Percentiles rank a stretch among this genome's conserved stretches.
Conservation (phyloP, 1,140 invertebrate species). For the Dinothrombium tinctorium region DNA sequence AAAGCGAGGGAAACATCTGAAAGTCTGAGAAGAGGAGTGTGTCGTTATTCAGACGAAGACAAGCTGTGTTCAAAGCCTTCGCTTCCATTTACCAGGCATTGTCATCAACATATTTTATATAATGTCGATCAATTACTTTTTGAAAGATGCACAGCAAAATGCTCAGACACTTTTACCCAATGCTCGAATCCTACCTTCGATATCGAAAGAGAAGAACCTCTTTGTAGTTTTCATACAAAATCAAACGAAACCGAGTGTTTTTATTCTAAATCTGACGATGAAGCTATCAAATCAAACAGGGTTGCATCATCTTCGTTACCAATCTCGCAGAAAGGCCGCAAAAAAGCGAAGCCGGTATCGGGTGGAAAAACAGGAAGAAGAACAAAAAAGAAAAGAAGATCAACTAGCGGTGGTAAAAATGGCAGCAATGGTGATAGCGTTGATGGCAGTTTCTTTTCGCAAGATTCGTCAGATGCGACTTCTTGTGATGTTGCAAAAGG, state of each 20-base stretch:
- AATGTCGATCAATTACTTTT: constrained; percentile 67
- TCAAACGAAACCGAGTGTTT: constrained; percentile 1
- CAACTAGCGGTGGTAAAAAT: background rate
- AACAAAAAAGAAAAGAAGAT: background rate
- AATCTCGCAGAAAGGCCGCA: background rate
- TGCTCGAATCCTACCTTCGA: constrained; percentile 68
- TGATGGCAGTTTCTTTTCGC: background rate
- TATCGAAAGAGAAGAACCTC: constrained; percentile 49
- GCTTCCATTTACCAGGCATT: constrained; percentile 58
- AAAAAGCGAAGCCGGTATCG: background rate
- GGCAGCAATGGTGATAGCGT: background rate
- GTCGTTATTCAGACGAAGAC: constrained; percentile 21
- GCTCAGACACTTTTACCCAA: constrained; percentile 54
- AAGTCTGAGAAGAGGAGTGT: constrained; percentile 17
- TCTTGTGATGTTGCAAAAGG: background rate
- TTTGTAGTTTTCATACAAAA: constrained; percentile 54
- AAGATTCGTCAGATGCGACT: constrained; percentile 1
- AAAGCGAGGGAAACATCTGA: background rate
- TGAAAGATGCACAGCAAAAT: constrained; percentile 61
- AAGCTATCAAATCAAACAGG: background rate
- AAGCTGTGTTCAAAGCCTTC: constrained; percentile 31
- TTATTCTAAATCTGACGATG: background rate
- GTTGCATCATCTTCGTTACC: background rate
- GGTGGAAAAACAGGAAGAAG: background rate
- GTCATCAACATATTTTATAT: constrained; percentile 56